These are phyloP conservation scores for Phrynocephalus forsythii DNA, from an alignment of 2,797 vertebrate species.

Conservation along the genomic window DNA sequence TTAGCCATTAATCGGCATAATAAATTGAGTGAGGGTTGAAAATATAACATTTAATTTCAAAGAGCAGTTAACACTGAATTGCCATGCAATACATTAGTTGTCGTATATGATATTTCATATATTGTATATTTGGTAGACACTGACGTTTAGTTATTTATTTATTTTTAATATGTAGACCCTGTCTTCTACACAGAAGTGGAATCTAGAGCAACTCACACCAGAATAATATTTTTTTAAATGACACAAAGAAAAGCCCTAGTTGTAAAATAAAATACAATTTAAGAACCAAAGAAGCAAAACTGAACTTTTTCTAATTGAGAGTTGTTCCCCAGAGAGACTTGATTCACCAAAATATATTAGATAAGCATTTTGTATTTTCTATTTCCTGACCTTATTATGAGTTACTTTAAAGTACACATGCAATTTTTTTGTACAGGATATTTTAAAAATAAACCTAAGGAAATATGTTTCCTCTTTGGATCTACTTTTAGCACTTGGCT, in stretches of 20 bases:
- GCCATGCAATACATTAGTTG: too few species aligned
- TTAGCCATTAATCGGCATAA: background rate
- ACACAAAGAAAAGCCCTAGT: too few species aligned
- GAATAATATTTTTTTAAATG: too few species aligned
- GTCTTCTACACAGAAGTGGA: too few species aligned
- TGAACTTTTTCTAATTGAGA: background rate
- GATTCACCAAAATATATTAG: background rate
- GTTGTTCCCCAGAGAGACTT: background rate
- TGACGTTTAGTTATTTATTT: background rate
- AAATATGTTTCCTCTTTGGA: conserved; percentile 53
- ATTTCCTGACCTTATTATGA: conserved; percentile 41
- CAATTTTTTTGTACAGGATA: conserved; percentile 11
- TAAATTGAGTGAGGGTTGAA: background rate
- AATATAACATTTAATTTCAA: background rate
- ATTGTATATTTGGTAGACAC: background rate
- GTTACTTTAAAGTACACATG: background rate
- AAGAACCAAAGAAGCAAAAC: background rate
- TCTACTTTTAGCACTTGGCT: conserved; percentile 54
- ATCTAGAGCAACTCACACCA: too few species aligned
- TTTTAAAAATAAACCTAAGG: background rate
- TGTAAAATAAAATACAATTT: too few species aligned
- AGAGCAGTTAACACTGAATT: background rate
- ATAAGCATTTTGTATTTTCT: conserved; percentile 26
- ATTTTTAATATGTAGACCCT: background rate
- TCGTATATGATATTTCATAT: too few species aligned